Evolutionary conservation across 1,140 invertebrate species (phyloP), one percentile per base, ranked within the genome.

Genomic region (Carposina sasakii): DNA sequence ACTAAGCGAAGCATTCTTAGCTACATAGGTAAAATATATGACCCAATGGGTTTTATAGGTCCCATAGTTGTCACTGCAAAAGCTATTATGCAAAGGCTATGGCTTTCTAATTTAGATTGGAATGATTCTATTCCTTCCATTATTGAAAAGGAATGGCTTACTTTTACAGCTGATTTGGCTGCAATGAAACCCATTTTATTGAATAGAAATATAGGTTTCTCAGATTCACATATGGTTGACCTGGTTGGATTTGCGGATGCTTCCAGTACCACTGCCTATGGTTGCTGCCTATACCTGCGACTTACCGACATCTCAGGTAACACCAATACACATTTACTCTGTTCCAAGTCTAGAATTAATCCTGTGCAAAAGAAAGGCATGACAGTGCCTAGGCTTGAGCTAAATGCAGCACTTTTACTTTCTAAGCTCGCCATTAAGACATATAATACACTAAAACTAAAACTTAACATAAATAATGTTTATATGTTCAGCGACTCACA

Each of bases 201-300:
- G n/a, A 3, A 16, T 4, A 48, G 47, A 26, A 28, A 28, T 41
- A n/a, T 48, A 21, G 31, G 41, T 31, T 13, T 10, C 9, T n/a
- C 8, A 21, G 10, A 9, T 10, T 10, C 33, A 9, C 10, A 17
- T 6, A 1, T 8, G 17, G 37, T 41, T 21, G 36, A 48, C 22
- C 20, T 48, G 6, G 47, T 48, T 8, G 37, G 47, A 20, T 48
- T 20, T 41, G 22, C 36, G 6, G 47, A 41, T 16, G 47, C 37
- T 13, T 40, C 36, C 23, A n/a, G n/a, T n/a, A 48, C 57, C 39
- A 45, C 34, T 10, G 67, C 57, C 2, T 75, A 64, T 55, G 67
- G 52, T 16, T 60, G 60, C 8, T 56, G 48, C 30, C 36, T 69
- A 8, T 78, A 72, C 41, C 12, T 68, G 4, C 36, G 51, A n/a